Conservation (phyloP, 2,113 vertebrate genomes). For the Sturnira hondurensis region DNA sequence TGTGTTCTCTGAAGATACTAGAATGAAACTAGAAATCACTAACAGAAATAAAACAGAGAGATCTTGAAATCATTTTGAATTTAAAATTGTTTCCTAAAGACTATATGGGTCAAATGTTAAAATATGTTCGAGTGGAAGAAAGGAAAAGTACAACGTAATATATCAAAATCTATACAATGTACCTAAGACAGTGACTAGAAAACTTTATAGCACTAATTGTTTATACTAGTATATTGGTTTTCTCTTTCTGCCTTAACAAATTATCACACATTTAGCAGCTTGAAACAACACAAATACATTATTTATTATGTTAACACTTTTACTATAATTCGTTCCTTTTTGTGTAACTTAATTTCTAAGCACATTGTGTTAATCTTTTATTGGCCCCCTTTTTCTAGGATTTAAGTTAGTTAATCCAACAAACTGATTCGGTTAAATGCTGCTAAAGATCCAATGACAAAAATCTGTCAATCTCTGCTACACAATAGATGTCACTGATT, state of each 20-base stretch:
- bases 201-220: neutral
- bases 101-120: neutral
- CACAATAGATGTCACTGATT: neutral
- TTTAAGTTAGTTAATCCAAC: neutral
- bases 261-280: neutral
- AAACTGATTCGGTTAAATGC: neutral
- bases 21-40: neutral
- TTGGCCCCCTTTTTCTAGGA: neutral
- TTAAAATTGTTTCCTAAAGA: neutral
- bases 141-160: neutral
- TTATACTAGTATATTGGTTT: neutral
- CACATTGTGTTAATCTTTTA: neutral
- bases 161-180: neutral
- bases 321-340: neutral
- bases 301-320: neutral
- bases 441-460: neutral
- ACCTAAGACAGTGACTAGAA: neutral
- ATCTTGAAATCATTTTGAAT: neutral
- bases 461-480: neutral
- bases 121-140: neutral
- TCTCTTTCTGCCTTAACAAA: neutral
- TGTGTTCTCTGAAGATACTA: neutral
- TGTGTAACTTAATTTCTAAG: neutral
- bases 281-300: neutral
- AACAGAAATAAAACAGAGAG: neutral